A percentile compares a stretch with the other conserved stretches of the same genome.
phyloP scores from a whole-genome alignment of 1,140 invertebrate genomes.

The Myzus persicae region DNA sequence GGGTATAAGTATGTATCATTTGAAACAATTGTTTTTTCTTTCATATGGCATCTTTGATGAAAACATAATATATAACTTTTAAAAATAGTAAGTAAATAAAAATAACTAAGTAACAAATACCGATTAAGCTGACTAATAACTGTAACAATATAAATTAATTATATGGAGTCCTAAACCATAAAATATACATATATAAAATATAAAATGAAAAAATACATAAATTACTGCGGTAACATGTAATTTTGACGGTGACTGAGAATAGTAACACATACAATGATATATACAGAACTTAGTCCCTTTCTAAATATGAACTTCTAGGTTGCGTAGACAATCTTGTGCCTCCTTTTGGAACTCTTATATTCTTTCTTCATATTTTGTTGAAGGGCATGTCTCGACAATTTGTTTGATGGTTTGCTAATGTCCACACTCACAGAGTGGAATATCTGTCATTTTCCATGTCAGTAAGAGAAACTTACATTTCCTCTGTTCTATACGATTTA shows the following conservation, averaged over 20 bases:
- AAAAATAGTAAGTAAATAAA: not conserved
- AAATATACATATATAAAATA: not conserved
- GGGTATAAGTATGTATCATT: not conserved
- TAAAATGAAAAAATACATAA: not conserved
- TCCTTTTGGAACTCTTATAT: not conserved
- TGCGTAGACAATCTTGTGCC: not conserved
- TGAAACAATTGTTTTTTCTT: not conserved
- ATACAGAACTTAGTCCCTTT: not conserved
- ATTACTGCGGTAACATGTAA: not conserved
- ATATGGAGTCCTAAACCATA: not conserved
- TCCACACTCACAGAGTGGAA: too few species aligned
- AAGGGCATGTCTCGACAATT: not conserved
- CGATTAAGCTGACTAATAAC: not conserved
- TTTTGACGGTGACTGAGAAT: not conserved
- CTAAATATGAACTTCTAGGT: not conserved
- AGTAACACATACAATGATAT: not conserved
- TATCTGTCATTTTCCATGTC: too few species aligned
- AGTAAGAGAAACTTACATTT: too few species aligned
- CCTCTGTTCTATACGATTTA: too few species aligned
- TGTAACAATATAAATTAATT: not conserved
- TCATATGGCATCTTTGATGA: not conserved
- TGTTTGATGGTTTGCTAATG: not conserved
- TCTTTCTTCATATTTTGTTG: not conserved
- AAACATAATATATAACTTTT: too few species aligned
- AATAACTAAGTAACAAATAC: not conserved